phyloP scores from a whole-genome alignment of 2,113 vertebrate genomes.

The Gobius niger region DNA sequence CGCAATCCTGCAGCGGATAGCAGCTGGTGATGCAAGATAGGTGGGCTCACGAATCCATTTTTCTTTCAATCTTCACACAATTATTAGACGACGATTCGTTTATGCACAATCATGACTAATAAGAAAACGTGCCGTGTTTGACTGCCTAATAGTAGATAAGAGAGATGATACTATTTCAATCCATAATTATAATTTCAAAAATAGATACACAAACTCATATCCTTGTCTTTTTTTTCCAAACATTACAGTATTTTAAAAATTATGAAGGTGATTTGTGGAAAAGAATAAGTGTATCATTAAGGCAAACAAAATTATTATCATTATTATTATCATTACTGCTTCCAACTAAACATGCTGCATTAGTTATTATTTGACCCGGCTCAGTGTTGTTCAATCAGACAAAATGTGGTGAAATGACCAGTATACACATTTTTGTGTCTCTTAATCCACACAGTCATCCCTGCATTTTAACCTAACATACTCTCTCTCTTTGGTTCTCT shows the following conservation, averaged over 20 bases:
- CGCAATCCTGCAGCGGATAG: background rate
- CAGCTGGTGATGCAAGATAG: background rate
- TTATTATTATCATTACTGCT: conserved; percentile 17
- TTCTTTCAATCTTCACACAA: background rate
- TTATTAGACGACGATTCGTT: no score
- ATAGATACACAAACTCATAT: no score
- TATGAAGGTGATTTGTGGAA: no score
- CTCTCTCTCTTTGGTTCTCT: conserved; percentile 15
- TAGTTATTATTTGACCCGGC: conserved; percentile 15
- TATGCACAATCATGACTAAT: no score
- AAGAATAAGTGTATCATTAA: no score
- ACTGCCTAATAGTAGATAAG: no score
- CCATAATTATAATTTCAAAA: no score
- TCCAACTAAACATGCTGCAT: conserved; percentile 31
- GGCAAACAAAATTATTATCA: no score
- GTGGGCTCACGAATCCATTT: background rate
- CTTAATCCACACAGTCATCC: conserved; percentile 49
- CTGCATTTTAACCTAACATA: conserved; percentile 45
- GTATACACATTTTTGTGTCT: conserved; percentile 49
- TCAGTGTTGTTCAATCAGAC: conserved; percentile 27
- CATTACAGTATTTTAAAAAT: no score
- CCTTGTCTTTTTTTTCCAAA: no score
- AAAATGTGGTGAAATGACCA: conserved; percentile 25
- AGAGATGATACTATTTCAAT: no score
- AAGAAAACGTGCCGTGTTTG: no score